A percentile compares a stretch with the other conserved stretches of the same genome.
phyloP scores from a whole-genome alignment of 64 coral and sea anemone genomes.

The Montipora sp. region DNA sequence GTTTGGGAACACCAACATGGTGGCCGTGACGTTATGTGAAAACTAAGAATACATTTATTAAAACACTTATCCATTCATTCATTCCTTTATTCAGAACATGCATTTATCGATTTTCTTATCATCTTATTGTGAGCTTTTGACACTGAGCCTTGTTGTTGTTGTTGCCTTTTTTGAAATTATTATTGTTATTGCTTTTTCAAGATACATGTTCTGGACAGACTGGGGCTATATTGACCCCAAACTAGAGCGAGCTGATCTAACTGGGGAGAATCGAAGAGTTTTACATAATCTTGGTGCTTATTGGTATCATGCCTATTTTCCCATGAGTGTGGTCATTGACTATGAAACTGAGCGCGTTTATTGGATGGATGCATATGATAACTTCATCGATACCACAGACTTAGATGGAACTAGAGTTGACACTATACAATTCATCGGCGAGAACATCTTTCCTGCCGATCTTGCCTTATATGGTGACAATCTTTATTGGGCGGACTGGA shows the following conservation, averaged over 20 bases:
- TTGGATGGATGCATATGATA: slow-evolving; percentile 19
- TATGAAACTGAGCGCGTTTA: slow-evolving; percentile 22
- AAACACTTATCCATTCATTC: too few relatives aligned
- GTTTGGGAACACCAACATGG: too few relatives aligned
- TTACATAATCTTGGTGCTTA: not conserved
- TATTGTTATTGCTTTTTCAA: not conserved
- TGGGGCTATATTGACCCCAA: slow-evolving; percentile 5
- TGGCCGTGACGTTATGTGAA: too few relatives aligned
- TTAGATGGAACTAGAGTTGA: not conserved
- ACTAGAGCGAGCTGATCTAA: slow-evolving; percentile 50
- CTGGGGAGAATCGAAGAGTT: slow-evolving; percentile 25
- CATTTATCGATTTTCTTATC: too few relatives aligned
- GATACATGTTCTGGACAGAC: slow-evolving; percentile 61
- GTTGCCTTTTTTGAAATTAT: too few relatives aligned
- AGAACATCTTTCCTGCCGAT: slow-evolving; percentile 30
- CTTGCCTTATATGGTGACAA: slow-evolving; percentile 30
- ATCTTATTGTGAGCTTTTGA: too few relatives aligned
- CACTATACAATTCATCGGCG: not conserved
- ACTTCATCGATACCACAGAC: slow-evolving; percentile 46
- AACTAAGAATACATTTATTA: too few relatives aligned
- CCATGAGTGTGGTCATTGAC: slow-evolving; percentile 44
- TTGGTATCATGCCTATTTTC: not conserved
- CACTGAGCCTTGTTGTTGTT: too few relatives aligned
- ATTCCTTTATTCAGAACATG: too few relatives aligned
- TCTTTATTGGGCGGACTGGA: slow-evolving; percentile 47